Evolutionary conservation across 2,797 vertebrate genomes (phyloP).

Genomic region (Myiotriccus ornatus): DNA sequence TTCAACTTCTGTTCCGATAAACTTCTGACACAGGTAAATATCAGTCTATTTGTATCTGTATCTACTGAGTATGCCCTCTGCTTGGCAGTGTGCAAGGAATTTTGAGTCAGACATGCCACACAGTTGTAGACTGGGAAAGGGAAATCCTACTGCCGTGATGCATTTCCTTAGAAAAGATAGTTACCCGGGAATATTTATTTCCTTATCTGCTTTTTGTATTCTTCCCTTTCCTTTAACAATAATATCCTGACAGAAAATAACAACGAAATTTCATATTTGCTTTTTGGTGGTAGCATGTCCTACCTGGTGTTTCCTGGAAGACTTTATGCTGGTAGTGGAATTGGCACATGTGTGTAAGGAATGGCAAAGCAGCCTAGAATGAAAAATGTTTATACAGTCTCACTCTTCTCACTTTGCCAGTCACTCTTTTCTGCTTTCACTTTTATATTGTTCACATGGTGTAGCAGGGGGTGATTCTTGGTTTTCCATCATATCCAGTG

Average conservation of each 20-base stretch:
- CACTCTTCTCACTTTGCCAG: background rate
- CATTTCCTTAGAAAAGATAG: background rate
- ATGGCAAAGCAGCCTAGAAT: background rate
- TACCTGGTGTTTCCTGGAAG: background rate
- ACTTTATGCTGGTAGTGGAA: background rate
- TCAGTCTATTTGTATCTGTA: background rate
- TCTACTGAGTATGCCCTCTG: background rate
- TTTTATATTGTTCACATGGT: background rate
- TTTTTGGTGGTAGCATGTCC: background rate
- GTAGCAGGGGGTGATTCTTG: background rate
- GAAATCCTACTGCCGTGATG: background rate
- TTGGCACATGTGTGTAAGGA: rapidly evolving
- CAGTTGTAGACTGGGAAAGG: background rate
- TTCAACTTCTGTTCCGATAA: constrained; percentile 19
- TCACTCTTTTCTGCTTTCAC: background rate
- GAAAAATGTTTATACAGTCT: background rate
- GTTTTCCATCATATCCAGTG: background rate
- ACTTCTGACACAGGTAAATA: constrained; percentile 45
- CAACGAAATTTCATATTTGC: background rate
- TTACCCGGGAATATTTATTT: background rate
- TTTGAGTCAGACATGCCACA: background rate
- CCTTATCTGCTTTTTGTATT: background rate
- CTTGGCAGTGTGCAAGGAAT: background rate
- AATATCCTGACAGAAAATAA: background rate
- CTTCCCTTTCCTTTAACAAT: background rate